phyloP scores from a whole-genome alignment of 1,140 invertebrate species.

The Bacillus rossius region DNA sequence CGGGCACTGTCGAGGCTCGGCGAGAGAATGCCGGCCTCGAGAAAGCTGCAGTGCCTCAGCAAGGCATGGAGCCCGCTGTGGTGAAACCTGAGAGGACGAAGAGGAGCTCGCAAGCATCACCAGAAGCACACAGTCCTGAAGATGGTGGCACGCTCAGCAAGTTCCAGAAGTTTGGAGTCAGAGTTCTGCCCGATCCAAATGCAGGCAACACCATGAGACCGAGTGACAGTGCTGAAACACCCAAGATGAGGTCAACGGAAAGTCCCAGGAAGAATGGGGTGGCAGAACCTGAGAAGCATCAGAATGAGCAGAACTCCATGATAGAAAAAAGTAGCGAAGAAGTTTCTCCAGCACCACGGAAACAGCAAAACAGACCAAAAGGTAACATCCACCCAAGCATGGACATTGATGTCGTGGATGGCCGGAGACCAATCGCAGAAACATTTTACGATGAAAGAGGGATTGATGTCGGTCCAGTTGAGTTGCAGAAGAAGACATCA shows the following conservation, averaged over 20 bases:
- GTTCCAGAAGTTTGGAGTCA: conserved; percentile 12
- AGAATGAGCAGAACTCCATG: conserved; percentile 13
- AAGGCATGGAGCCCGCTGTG: background rate
- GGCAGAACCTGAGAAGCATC: conserved; percentile 4
- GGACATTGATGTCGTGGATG: background rate
- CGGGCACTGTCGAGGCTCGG: background rate
- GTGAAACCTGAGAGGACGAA: conserved; percentile 8
- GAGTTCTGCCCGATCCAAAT: conserved; percentile 10
- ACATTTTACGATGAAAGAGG: conserved; percentile 11
- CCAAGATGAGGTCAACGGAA: background rate
- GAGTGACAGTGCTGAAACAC: background rate
- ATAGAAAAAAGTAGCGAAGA: conserved; percentile 3
- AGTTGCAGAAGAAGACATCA: background rate
- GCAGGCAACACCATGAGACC: background rate
- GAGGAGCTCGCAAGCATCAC: background rate
- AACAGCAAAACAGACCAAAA: background rate
- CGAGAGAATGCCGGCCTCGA: conserved; percentile 4
- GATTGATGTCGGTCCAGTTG: conserved; percentile 10
- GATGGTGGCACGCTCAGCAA: background rate
- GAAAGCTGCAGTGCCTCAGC: background rate
- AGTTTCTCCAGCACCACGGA: too few relatives aligned
- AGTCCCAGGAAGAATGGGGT: background rate
- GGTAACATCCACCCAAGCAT: background rate
- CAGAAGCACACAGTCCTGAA: background rate
- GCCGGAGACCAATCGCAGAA: background rate